Conservation (phyloP, 2,113 vertebrate species). For the Talpa occidentalis region DNA sequence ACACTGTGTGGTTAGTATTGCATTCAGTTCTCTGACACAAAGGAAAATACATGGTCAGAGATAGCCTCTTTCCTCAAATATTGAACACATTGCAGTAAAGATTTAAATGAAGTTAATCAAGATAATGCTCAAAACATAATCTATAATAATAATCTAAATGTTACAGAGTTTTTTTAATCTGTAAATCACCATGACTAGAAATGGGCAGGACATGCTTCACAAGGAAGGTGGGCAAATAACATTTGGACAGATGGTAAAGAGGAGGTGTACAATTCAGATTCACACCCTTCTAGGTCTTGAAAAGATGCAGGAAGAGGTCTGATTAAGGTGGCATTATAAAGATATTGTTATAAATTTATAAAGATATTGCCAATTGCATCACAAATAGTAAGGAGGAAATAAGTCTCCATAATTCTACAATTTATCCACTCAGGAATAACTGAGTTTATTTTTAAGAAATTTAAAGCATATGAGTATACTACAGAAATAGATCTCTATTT, state of each 20-base stretch:
- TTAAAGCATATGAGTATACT: neutral
- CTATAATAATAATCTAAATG: neutral
- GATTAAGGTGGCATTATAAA: slow-evolving; percentile 40
- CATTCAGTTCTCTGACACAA: neutral
- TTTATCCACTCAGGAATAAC: slow-evolving; percentile 43
- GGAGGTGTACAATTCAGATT: slow-evolving; percentile 57
- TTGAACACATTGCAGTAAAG: neutral
- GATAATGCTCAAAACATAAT: slow-evolving; percentile 16
- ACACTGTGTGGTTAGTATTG: neutral
- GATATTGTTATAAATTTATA: slow-evolving; percentile 40
- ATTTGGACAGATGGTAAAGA: slow-evolving; percentile 59
- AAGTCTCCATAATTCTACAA: neutral
- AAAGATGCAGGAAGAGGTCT: slow-evolving; percentile 53
- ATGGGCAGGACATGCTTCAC: slow-evolving; percentile 29
- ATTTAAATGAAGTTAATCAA: neutral
- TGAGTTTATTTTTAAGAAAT: neutral
- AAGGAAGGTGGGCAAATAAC: slow-evolving; percentile 49
- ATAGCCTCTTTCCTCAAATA: neutral
- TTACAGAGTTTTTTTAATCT: slow-evolving; percentile 36
- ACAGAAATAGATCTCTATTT: slow-evolving; percentile 11
- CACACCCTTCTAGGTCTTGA: slow-evolving; percentile 37
- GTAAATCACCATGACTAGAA: slow-evolving; percentile 28
- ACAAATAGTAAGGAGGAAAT: slow-evolving; percentile 47
- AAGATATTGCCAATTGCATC: slow-evolving; percentile 35
- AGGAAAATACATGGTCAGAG: slow-evolving; percentile 5